Base-by-base conservation (phyloP, 2,888 invertebrate species). In the Tipula unca region DNA sequence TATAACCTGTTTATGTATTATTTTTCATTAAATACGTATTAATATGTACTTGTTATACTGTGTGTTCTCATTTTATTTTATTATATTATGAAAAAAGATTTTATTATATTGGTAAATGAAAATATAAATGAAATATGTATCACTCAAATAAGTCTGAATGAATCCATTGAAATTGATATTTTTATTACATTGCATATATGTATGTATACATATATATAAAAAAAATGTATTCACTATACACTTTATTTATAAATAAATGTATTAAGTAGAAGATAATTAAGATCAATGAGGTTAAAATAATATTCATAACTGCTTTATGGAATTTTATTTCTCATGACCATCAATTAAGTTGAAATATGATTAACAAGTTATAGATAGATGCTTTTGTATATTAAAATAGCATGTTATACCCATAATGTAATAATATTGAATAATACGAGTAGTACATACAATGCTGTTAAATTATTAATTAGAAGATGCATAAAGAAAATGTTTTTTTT, bases 261-360 rank as follows among this genome's bases (percentile, higher is more conserved):
- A 20, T 25, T 69, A 69, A 69, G 69, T 69, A 69, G 69, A 69
- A 69, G 69, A 69, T 69, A 69, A 69, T 69, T 69, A 69, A 69
- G 69, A 69, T 69, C 69, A 69, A 69, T 69, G 69, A 69, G 69
- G 69, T 69, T 69, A 69, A 69, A 69, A 20, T 69, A 69, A 69
- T 25, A 69, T 25, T 20, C 4, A 48, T 48, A 69, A 69, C 69
- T 6, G 25, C 69, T 25, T 25, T 69, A 69, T 69, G 69, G 69
- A 69, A 69, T 69, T 69, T 69, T 69, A 20, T 69, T 69, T 69
- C 69, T 25, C 69, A 69, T 69, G 69, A 69, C 25, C 25, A 25
- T 69, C 69, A 69, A 25, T 69, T 69, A 69, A 69, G 25, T 25
- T 25, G 10, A 48, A 48, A 48, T 48, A 48, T 17, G 48, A 48